A percentile compares a stretch with the other conserved stretches of the same genome.
Conservation (phyloP, 2,888 invertebrate genomes). For the Amblyjoppa fuscipennis region DNA sequence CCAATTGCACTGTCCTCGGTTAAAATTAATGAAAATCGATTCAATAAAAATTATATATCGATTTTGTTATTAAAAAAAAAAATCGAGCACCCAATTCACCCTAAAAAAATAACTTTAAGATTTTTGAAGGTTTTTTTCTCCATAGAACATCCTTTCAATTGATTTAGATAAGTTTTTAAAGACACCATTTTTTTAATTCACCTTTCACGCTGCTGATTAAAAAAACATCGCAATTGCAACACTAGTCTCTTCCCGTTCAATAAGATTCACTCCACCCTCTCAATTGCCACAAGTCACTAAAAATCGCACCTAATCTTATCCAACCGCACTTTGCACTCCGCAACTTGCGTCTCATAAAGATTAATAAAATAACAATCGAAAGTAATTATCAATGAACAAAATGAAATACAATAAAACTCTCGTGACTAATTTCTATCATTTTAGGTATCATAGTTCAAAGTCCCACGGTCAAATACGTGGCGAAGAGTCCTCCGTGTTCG, state of each 20-base stretch:
- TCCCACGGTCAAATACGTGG: too few relatives aligned
- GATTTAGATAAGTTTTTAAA: not conserved
- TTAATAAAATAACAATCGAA: too few relatives aligned
- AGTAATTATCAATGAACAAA: too few relatives aligned
- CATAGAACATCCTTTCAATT: not conserved
- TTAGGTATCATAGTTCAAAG: slow-evolving; percentile 50
- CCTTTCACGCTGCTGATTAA: not conserved
- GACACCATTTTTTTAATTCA: not conserved
- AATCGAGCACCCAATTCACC: not conserved
- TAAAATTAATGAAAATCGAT: not conserved
- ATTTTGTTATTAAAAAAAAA: not conserved
- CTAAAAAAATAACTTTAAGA: not conserved
- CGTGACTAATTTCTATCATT: slow-evolving; percentile 38
- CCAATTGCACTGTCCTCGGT: not conserved
- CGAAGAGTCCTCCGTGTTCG: too few relatives aligned
- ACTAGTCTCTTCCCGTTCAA: not conserved
- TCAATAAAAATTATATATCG: not conserved
- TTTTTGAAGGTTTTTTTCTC: not conserved
- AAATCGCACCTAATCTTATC: not conserved
- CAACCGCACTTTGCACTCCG: not conserved
- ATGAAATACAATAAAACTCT: not conserved
- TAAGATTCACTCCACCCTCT: not conserved
- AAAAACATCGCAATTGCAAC: not conserved
- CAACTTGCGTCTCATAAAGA: not conserved
- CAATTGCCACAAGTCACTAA: not conserved